Evolutionary conservation across 2,797 vertebrate genomes (phyloP).

Genomic region (Brachyrhaphis roseni): DNA sequence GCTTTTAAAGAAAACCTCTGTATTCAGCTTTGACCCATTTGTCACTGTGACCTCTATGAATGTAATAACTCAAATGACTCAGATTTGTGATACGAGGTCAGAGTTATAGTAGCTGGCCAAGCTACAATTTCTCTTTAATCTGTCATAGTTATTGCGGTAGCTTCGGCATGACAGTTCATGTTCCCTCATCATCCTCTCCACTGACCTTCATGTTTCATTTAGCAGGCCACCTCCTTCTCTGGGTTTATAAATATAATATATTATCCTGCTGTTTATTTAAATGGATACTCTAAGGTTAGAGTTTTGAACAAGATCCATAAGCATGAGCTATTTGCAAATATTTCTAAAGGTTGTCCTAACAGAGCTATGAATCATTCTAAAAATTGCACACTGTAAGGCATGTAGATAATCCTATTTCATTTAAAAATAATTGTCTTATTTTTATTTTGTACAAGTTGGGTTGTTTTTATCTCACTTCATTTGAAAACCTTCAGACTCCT

Average conservation of each 20-base stretch:
- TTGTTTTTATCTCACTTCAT: not conserved
- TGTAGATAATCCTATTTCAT: not conserved
- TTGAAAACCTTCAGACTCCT: not conserved
- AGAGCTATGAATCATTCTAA: not conserved
- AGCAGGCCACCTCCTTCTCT: conserved; percentile 38
- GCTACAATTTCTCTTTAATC: conserved; percentile 64
- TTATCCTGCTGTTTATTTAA: conserved; percentile 63
- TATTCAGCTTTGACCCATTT: conserved; percentile 51
- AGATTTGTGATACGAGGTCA: conserved; percentile 60
- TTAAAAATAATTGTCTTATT: not conserved
- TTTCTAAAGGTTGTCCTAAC: conserved; percentile 35
- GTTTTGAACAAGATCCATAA: conserved; percentile 35
- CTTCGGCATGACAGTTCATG: conserved; percentile 66
- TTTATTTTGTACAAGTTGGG: not conserved
- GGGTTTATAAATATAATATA: conserved; percentile 49
- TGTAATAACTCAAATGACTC: conserved; percentile 66
- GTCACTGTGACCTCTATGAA: conserved; percentile 52
- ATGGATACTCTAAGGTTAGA: conserved; percentile 35
- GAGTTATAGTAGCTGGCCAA: conserved; percentile 41
- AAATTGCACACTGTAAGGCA: not conserved
- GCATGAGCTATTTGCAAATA: conserved; percentile 20
- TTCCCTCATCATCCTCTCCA: conserved; percentile 59
- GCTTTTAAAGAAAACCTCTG: conserved; percentile 16
- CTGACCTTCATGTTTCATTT: conserved; percentile 73
- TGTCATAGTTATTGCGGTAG: conserved; percentile 69